phyloP scores from a whole-genome alignment of 2,113 vertebrate genomes.

The Motacilla alba region DNA sequence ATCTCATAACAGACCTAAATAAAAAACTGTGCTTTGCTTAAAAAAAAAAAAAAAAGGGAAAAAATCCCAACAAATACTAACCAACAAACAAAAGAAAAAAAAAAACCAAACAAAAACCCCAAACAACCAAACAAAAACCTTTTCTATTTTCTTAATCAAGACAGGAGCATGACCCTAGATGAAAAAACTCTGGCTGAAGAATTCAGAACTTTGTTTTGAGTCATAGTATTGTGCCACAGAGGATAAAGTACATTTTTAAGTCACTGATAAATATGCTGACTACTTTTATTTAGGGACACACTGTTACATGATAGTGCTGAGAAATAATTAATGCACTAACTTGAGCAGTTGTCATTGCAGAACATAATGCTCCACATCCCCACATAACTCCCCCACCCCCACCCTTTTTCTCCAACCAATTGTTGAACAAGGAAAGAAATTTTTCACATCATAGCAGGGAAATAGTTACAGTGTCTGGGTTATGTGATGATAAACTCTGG shows the following conservation, averaged over 20 bases:
- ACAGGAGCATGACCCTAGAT: neutral
- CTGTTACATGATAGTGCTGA: neutral
- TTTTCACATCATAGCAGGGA: neutral
- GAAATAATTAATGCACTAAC: neutral
- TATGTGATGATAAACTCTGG: neutral
- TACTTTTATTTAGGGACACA: neutral
- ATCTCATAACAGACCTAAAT: neutral
- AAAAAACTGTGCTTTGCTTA: neutral
- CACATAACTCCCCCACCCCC: neutral
- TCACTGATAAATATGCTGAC: neutral
- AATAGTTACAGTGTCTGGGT: neutral
- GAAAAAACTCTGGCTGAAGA: neutral
- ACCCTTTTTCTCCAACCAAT: neutral
- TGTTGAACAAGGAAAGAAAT: neutral
- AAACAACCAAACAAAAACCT: neutral
- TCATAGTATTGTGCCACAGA: neutral
- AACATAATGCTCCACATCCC: neutral
- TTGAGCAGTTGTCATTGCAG: neutral
- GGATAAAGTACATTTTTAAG: conserved; percentile 15
- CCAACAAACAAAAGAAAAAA: neutral
- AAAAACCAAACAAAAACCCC: neutral
- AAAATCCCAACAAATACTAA: neutral
- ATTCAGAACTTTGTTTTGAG: neutral
- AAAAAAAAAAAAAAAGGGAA: neutral
- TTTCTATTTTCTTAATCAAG: neutral